Evolutionary conservation across 2,797 vertebrate species (phyloP).

Genomic region (Poeciliopsis presidionis): DNA sequence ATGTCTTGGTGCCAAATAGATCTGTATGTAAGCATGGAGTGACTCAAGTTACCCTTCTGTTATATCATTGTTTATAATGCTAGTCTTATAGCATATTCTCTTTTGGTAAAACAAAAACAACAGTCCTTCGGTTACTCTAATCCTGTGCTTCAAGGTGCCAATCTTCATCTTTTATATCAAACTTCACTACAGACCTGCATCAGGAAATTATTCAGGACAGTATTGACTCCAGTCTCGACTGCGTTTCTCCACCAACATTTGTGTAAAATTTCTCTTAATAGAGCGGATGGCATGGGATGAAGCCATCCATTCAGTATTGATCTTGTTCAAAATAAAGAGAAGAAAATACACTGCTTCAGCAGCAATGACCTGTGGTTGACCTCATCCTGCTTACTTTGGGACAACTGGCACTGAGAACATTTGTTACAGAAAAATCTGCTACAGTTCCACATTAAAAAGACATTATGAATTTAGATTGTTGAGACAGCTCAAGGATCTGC

Average conservation of each 20-base stretch:
- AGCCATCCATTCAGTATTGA: constrained; percentile 40
- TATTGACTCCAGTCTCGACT: constrained; percentile 39
- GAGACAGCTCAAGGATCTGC: constrained; percentile 19
- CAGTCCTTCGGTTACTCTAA: constrained; percentile 26
- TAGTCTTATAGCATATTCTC: constrained; percentile 27
- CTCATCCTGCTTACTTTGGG: neutral
- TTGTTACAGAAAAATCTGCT: constrained; percentile 28
- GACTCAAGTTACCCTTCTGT: neutral
- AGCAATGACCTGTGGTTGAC: constrained; percentile 30
- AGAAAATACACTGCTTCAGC: constrained; percentile 26
- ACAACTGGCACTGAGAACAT: neutral
- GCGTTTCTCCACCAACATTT: constrained; percentile 27
- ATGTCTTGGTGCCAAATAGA: neutral
- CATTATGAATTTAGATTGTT: constrained; percentile 23
- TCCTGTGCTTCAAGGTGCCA: neutral
- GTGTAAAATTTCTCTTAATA: constrained; percentile 41
- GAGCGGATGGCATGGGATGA: constrained; percentile 18
- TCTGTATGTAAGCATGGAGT: neutral
- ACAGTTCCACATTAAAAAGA: constrained; percentile 12
- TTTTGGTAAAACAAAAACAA: constrained; percentile 20
- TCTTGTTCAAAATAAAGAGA: constrained; percentile 45
- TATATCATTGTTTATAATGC: neutral
- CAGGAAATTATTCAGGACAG: constrained; percentile 25
- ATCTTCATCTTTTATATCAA: constrained; percentile 25
- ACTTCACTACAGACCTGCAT: constrained; percentile 10